phyloP scores from a whole-genome alignment of 2,113 vertebrate genomes.

The Pica pica region DNA sequence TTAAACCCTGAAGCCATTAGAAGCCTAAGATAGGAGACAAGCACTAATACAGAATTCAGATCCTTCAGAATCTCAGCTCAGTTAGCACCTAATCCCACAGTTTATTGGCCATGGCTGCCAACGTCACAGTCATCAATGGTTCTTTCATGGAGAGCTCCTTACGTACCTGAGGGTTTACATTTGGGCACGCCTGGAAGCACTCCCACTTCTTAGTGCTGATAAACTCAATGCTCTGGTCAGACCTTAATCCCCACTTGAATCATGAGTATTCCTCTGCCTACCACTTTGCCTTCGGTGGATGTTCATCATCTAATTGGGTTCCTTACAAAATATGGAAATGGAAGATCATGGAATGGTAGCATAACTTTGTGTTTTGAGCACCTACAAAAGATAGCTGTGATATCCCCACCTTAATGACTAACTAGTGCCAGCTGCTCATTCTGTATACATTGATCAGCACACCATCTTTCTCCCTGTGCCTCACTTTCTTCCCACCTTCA shows the following conservation, averaged over 20 bases:
- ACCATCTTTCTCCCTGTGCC: not conserved
- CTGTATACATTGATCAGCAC: not conserved
- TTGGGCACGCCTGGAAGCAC: not conserved
- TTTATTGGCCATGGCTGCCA: not conserved
- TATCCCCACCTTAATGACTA: not conserved
- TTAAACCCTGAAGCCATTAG: not conserved
- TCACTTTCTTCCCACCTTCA: not conserved
- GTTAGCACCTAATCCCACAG: not conserved
- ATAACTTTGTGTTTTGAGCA: not conserved
- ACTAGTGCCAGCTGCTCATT: not conserved
- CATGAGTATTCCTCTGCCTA: not conserved
- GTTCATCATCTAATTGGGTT: not conserved
- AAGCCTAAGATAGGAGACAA: not conserved
- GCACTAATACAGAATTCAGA: not conserved
- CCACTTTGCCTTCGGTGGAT: not conserved
- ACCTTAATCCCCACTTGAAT: not conserved
- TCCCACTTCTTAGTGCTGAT: not conserved
- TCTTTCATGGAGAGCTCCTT: not conserved
- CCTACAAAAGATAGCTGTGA: not conserved
- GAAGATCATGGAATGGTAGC: not conserved
- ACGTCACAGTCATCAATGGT: not conserved
- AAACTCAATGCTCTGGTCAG: not conserved
- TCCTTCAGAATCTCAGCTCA: not conserved
- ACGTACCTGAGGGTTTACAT: not conserved
- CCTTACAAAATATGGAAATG: not conserved